Evolutionary conservation across 2,888 invertebrate species (phyloP), one percentile per base, ranked within the genome.

Genomic region (Spicauda simplicius): DNA sequence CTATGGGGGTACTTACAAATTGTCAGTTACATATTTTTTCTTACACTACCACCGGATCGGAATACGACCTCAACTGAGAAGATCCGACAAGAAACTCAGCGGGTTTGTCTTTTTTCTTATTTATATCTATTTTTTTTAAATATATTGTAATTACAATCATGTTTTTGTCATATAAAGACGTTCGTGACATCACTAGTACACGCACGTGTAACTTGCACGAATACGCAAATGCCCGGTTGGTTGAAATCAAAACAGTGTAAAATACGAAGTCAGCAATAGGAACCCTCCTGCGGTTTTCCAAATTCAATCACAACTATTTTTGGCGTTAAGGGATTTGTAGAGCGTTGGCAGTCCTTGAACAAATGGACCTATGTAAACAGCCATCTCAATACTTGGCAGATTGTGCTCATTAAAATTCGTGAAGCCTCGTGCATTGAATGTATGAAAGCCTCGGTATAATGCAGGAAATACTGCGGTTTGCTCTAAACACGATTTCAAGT

Each of bases 281-380:
- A 65, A 56, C 48, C 53, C 37, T n/a, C 18, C 18, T 20, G 59
- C 18, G 61, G 61, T 65, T 68, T 54, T 68, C 65, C 61, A 67
- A 71, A 70, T 64, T 69, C 61, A 72, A 68, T 72, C 62, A 70
- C 19, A 48, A 66, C 66, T 64, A 67, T 71, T 70, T 68, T 64
- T 69, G 41, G 18, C 11, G 61, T 53, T 62, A 62, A 53, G 53
- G 41, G 41, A 14, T 41, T 41, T 41, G 1, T 0, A 25, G 41
- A 11, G 14, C 41, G 41, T 33, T 10, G 41, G 41, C 12, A 41
- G 14, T 41, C 41, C 41, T 41, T 41, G 41, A 41, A 45, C 45
- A 45, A 45, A 45, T 45, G n/a, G n/a, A 45, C 45, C 16, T 45
- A 45, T 45, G 45, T 45, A n/a, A 45, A 45, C 45, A 45, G n/a